Evolutionary conservation across 2,888 invertebrate genomes (phyloP).

Genomic region (Ischnus inquisitorius): DNA sequence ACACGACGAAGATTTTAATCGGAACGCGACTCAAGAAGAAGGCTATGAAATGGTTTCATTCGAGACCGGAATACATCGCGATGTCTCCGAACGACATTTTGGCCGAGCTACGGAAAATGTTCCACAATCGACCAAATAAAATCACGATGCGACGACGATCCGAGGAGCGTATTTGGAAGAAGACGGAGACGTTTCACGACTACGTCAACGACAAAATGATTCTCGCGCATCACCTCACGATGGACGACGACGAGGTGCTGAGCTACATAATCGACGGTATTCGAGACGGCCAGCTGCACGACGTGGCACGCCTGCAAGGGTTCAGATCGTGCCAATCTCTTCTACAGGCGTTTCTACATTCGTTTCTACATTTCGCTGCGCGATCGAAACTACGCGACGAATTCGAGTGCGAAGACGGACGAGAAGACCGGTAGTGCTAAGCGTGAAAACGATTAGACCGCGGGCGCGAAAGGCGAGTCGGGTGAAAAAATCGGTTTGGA

Average conservation of each 20-base stretch:
- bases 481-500: too few species aligned
- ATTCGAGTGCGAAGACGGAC: too few species aligned
- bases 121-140: constrained; percentile 28
- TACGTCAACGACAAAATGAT: constrained; percentile 62
- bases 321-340: too few species aligned
- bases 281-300: constrained; percentile 57
- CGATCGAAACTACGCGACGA: too few species aligned
- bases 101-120: constrained; percentile 53
- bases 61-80: constrained; percentile 48
- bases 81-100: constrained; percentile 59
- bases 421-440: too few species aligned
- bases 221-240: constrained; percentile 54
- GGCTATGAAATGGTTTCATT: constrained; percentile 64
- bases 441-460: too few species aligned
- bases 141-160: constrained; percentile 44
- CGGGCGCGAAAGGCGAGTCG: too few species aligned
- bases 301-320: constrained; percentile 64
- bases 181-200: constrained; percentile 58
- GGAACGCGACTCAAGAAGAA: constrained; percentile 51
- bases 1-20: constrained; percentile 45
- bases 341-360: too few species aligned
- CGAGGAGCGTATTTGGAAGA: constrained; percentile 60
- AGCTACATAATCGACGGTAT: constrained; percentile 67
- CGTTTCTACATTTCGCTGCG: too few species aligned
- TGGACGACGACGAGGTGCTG: constrained; percentile 60